A percentile compares a stretch with the other conserved stretches of the same genome.
These are phyloP conservation scores for Neodon shergylaensis DNA, from an alignment of 2,113 vertebrate species.

Conservation along the genomic window DNA sequence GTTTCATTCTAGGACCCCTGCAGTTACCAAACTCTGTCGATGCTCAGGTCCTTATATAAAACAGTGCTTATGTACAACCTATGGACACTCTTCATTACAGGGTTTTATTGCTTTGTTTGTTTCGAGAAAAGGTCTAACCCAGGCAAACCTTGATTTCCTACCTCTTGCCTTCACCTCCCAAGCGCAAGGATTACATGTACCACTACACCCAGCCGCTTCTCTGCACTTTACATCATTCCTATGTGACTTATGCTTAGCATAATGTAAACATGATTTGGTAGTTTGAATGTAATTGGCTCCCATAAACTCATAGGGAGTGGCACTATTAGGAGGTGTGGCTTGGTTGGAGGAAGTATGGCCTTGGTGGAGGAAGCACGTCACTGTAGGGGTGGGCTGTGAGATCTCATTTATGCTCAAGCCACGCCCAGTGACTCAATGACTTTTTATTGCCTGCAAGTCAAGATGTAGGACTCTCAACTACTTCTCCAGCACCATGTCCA, in stretches of 20 bases:
- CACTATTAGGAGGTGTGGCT: neutral
- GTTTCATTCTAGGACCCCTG: neutral
- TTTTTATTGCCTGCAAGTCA: neutral
- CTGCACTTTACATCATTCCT: neutral
- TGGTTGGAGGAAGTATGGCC: neutral
- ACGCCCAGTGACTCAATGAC: neutral
- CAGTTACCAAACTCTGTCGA: neutral
- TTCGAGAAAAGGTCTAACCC: neutral
- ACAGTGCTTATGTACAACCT: neutral
- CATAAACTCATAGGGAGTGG: neutral
- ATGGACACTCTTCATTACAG: neutral
- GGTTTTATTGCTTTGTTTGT: neutral
- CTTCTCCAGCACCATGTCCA: neutral
- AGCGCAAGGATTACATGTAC: neutral
- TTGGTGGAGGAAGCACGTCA: neutral
- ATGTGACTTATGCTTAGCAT: no score
- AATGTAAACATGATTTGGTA: neutral
- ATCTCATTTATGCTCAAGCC: neutral
- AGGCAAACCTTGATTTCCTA: neutral
- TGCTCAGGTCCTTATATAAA: neutral
- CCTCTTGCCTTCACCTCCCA: neutral
- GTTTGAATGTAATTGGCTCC: neutral
- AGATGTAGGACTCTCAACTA: neutral
- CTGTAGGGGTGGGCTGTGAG: neutral
- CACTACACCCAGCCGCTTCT: neutral